phyloP scores from a whole-genome alignment of 2,113 vertebrate species.

The Pelecanus crispus region DNA sequence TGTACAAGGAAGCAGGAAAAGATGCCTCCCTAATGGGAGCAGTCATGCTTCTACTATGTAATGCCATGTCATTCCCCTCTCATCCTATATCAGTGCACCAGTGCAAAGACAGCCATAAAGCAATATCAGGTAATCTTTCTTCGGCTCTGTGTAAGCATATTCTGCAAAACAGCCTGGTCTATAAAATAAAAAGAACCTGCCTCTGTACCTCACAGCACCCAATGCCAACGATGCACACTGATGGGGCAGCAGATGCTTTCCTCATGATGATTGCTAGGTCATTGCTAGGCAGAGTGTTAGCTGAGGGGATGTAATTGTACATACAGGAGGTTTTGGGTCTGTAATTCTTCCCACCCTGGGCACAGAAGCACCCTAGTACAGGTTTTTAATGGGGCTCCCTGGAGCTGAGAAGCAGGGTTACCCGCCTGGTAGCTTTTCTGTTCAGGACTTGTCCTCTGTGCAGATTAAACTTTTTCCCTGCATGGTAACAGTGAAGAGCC shows the following conservation, averaged over 20 bases:
- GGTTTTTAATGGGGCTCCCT: not conserved
- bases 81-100: not conserved
- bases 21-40: not conserved
- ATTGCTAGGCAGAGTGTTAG: not conserved
- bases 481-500: not conserved
- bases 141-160: not conserved
- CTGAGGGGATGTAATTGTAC: not conserved
- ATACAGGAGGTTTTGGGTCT: not conserved
- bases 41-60: not conserved
- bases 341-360: not conserved
- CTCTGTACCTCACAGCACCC: not conserved
- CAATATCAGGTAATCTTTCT: not conserved
- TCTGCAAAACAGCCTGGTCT: not conserved
- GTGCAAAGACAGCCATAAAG: not conserved
- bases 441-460: not conserved
- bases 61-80: not conserved
- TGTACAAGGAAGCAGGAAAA: not conserved
- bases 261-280: not conserved
- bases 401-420: not conserved
- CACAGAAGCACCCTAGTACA: not conserved
- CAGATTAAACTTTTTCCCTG: not conserved
- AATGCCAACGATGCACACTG: rapidly evolving
- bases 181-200: not conserved
- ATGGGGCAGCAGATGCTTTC: not conserved
- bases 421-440: not conserved